Percentiles rank a stretch among this genome's conserved stretches.
phyloP scores from a whole-genome alignment of 2,888 invertebrate genomes.

The Drosophila prolongata region DNA sequence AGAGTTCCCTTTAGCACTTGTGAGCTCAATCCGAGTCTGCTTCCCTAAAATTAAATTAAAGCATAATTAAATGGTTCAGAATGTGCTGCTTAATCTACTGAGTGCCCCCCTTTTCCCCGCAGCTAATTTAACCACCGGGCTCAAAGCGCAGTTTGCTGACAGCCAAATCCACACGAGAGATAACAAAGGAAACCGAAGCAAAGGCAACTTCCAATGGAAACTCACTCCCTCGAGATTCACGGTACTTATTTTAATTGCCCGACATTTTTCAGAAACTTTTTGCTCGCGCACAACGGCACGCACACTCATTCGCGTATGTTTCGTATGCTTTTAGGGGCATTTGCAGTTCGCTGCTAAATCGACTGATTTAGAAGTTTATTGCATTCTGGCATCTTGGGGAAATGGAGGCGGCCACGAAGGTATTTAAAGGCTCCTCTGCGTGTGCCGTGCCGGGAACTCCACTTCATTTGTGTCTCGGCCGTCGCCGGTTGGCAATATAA shows the following conservation, averaged over 20 bases:
- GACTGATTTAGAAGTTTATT: constrained; percentile 79
- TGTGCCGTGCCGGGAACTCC: constrained; percentile 29
- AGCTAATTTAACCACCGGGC: constrained; percentile 36
- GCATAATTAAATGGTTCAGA: constrained; percentile 14
- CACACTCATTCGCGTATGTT: constrained; percentile 1
- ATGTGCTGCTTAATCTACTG: constrained; percentile 6
- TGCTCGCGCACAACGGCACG: constrained; percentile 2
- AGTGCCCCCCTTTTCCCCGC: not conserved
- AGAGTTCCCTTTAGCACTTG: not conserved
- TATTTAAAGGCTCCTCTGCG: constrained; percentile 64
- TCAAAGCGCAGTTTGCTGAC: constrained; percentile 53
- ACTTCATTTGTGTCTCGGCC: constrained; percentile 14
- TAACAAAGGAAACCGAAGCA: constrained; percentile 35
- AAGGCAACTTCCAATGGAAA: constrained; percentile 18
- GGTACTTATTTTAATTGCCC: constrained; percentile 76
- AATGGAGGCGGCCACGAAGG: constrained; percentile 73
- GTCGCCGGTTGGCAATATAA: constrained; percentile 53
- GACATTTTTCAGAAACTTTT: constrained; percentile 70
- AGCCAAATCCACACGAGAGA: constrained; percentile 55
- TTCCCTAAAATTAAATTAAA: constrained; percentile 22
- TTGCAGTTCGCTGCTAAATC: constrained; percentile 69
- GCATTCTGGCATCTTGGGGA: constrained; percentile 66
- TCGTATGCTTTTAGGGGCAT: constrained; percentile 56
- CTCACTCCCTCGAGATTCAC: constrained; percentile 37
- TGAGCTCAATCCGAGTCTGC: not conserved